These are phyloP conservation scores for Sebastes reedi DNA, from an alignment of 2,797 vertebrate genomes.

Conservation along the genomic window DNA sequence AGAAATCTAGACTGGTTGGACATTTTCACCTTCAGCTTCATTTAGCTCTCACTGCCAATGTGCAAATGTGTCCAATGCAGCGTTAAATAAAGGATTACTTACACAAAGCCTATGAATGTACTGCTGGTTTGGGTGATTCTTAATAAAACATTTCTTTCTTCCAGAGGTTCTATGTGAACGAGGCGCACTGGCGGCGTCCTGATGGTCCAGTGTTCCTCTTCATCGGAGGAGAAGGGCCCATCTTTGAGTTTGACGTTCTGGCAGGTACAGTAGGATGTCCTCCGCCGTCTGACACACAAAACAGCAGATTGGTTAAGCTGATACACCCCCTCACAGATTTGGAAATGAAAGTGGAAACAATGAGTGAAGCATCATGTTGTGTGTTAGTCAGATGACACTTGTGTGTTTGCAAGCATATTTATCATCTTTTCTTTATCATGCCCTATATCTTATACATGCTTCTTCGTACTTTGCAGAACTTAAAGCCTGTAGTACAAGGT, in stretches of 20 bases:
- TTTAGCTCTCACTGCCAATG: conserved; percentile 1
- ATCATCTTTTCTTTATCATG: neutral
- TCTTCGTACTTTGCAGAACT: too few relatives aligned
- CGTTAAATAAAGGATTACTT: conserved; percentile 6
- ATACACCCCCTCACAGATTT: neutral
- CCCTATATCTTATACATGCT: neutral
- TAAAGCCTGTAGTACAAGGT: neutral
- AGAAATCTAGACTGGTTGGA: neutral
- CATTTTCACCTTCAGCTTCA: neutral
- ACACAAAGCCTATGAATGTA: neutral
- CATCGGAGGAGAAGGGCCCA: conserved; percentile 84
- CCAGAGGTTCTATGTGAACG: conserved; percentile 87
- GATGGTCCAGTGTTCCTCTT: conserved; percentile 87
- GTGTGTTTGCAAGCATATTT: neutral
- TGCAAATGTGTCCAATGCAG: conserved; percentile 12
- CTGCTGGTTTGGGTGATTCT: neutral
- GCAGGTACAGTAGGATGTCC: conserved; percentile 70
- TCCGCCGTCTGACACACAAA: neutral
- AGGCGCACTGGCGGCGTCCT: conserved; percentile 73
- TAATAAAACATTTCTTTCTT: neutral
- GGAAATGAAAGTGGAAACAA: conserved; percentile 12
- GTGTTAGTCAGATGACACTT: neutral
- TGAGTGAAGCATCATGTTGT: neutral
- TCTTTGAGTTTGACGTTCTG: conserved; percentile 78
- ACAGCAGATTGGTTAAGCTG: neutral